Evolutionary conservation across 23 tunicate genomes (phyloP).

Genomic region (Halocynthia roretzi): DNA sequence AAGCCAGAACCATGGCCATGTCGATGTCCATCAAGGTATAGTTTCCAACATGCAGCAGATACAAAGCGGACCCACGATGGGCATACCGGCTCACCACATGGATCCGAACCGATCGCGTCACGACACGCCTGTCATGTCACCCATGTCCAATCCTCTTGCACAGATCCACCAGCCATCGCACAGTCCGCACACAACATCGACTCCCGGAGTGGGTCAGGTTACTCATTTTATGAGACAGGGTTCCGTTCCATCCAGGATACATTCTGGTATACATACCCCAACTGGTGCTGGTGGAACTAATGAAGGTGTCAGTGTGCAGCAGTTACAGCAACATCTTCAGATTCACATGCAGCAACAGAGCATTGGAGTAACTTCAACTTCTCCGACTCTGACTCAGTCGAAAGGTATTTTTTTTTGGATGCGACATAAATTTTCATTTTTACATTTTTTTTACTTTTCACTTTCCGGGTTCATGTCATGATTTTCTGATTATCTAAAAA

Average conservation of each 20-base stretch:
- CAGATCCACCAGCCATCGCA: neutral
- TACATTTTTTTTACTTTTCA: no score
- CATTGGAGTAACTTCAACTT: no score
- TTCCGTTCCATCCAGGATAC: slow-evolving; percentile 1
- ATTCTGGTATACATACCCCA: no score
- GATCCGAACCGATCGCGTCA: slow-evolving; percentile 6
- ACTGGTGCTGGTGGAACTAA: no score
- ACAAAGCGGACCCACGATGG: slow-evolving; percentile 9
- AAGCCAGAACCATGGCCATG: no score
- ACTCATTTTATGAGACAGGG: slow-evolving; percentile 12
- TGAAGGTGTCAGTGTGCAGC: no score
- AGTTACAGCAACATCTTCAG: neutral
- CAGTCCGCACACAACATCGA: slow-evolving; percentile 19
- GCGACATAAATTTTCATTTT: no score
- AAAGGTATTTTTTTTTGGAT: no score
- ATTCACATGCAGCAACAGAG: slow-evolving; percentile 11
- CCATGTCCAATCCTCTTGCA: neutral
- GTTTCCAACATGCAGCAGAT: neutral
- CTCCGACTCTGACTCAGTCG: no score
- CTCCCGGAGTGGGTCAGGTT: neutral
- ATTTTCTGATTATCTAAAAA: no score
- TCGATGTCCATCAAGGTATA: no score
- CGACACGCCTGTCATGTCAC: slow-evolving; percentile 1
- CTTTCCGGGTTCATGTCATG: no score
- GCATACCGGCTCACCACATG: neutral